Base-by-base conservation (phyloP, 2,797 vertebrate genomes). In the Allobates femoralis region DNA sequence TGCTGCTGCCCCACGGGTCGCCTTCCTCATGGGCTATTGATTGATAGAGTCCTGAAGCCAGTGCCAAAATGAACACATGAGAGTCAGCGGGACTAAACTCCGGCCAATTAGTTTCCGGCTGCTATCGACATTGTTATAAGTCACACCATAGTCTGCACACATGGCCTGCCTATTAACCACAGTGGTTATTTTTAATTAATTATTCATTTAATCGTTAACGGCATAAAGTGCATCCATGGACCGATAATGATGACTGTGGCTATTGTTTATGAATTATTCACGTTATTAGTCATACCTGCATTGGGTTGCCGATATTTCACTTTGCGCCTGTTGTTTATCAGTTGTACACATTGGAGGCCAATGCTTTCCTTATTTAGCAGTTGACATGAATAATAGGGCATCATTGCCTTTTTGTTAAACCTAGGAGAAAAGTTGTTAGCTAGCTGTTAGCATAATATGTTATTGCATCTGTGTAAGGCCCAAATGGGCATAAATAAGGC, bases 51-150 rank as follows among this genome's bases (percentile, higher is more conserved):
- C 15, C 79, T 90, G 87, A 81, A 51, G 32, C 81, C 89, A 79
- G 83, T 90, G 80, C 84, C 89, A 64, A 79, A 89, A 89, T 77
- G 79, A 89, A 55, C 79, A 67, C 85, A 53, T 76, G 51, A 67
- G 41, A 87, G 89, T 89, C 90, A 90, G 90, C 79, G 30, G 90
- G 86, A 86, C 80, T 87, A 86, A 86, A 53, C 86, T 89, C 85
- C 32, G 88, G 89, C 89, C 91, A 90, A 85, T 92, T 90, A 90
- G 81, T 85, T 88, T 90, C 79, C 89, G 87, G 76, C 83, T 15
- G 87, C 88, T 89, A 7, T 73, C 0, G 34, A 84, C 89, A 46
- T 14, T 86, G 89, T 75, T 83, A 37, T 60, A 83, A 83, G 81
- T 75, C 69, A 83, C 53, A 83, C 81, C 55, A 41, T 83, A 75